A percentile compares a stretch with the other conserved stretches of the same genome.
Evolutionary conservation across 2,797 vertebrate genomes (phyloP).

Genomic region (Valencia hispanica): DNA sequence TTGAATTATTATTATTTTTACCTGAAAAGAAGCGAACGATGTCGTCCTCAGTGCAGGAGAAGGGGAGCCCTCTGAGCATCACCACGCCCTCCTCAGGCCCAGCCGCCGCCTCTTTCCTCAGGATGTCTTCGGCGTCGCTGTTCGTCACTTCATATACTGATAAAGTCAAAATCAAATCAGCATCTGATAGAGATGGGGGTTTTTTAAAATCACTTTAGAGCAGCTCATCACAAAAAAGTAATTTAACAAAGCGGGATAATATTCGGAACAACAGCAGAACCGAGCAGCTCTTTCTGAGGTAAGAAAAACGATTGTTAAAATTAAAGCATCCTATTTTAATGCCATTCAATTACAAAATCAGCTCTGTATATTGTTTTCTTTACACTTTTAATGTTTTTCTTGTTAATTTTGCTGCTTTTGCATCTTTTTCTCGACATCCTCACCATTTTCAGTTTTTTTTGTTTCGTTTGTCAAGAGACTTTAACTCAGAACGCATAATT

Average conservation of each 20-base stretch:
- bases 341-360: too few relatives aligned
- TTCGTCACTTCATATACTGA: constrained; percentile 91
- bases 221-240: neutral
- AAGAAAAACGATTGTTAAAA: too few relatives aligned
- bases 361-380: neutral
- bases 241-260: neutral
- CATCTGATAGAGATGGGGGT: neutral
- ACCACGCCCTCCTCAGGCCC: constrained; percentile 79
- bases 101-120: constrained; percentile 66
- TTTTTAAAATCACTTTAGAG: neutral
- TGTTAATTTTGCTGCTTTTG: neutral
- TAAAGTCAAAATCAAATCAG: neutral
- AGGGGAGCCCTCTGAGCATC: constrained; percentile 89
- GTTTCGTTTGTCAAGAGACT: neutral
- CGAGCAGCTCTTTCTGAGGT: neutral
- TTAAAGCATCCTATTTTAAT: neutral
- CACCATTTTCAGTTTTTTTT: neutral
- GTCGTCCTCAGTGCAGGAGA: constrained; percentile 83
- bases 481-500: neutral
- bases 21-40: constrained; percentile 89
- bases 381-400: neutral
- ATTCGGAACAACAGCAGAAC: neutral
- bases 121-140: constrained; percentile 84
- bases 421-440: neutral
- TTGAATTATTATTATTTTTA: constrained; percentile 47